Evolutionary conservation across 2,113 vertebrate genomes (phyloP).

Genomic region (Lonchura striata): DNA sequence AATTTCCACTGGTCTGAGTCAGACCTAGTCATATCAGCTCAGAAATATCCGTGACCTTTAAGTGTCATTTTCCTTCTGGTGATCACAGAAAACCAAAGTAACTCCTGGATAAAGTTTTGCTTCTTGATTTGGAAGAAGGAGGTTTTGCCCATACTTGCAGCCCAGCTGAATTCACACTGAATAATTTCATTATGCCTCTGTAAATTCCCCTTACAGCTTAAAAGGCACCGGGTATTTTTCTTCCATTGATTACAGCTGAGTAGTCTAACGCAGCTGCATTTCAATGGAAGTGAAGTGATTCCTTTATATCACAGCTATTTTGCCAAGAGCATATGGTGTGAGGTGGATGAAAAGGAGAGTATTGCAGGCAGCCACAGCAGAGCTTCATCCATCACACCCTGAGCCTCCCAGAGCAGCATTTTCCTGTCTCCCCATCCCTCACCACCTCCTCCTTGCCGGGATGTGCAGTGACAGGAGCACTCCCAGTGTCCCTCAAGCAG

Average conservation of each 20-base stretch:
- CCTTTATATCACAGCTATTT: conserved; percentile 11
- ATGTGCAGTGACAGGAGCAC: neutral
- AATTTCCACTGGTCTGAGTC: conserved; percentile 32
- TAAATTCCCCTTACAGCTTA: conserved; percentile 36
- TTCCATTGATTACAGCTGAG: conserved; percentile 39
- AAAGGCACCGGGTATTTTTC: conserved; percentile 22
- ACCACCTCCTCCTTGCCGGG: neutral
- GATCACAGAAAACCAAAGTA: neutral
- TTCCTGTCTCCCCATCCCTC: neutral
- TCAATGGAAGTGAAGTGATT: conserved; percentile 29
- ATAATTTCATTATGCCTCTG: conserved; percentile 28
- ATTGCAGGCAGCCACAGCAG: neutral
- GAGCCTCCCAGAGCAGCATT: neutral
- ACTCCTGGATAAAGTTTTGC: neutral
- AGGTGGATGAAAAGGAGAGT: conserved; percentile 41
- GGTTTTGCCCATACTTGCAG: neutral
- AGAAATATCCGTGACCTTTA: conserved; percentile 17
- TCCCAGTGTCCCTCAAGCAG: neutral
- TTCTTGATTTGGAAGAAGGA: neutral
- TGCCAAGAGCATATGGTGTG: conserved; percentile 32
- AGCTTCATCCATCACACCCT: neutral
- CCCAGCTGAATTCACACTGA: conserved; percentile 47
- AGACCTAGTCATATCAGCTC: neutral
- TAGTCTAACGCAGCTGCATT: conserved; percentile 38
- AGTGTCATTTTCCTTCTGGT: neutral